A percentile compares a stretch with the other conserved stretches of the same genome.
These are phyloP conservation scores for Harpegnathos saltator DNA, from an alignment of 1,140 invertebrate genomes.

Conservation along the genomic window DNA sequence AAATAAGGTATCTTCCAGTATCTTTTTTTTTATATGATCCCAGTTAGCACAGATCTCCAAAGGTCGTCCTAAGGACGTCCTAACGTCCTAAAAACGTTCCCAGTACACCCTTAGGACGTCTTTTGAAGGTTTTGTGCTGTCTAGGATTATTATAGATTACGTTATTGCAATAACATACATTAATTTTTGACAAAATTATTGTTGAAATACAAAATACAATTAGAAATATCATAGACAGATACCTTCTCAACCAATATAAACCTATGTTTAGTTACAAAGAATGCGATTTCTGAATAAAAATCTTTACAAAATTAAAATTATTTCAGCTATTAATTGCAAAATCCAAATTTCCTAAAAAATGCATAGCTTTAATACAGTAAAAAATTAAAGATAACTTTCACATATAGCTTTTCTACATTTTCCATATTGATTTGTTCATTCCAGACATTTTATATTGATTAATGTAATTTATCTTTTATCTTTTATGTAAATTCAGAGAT, in stretches of 20 bases:
- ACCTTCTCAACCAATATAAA: slow-evolving; percentile 14
- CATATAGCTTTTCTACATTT: slow-evolving; percentile 26
- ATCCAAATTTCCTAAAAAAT: slow-evolving; percentile 6
- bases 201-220: slow-evolving; percentile 24
- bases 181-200: slow-evolving; percentile 14
- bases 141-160: too few relatives aligned
- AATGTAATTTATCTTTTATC: slow-evolving; percentile 6
- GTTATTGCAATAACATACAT: slow-evolving; percentile 46
- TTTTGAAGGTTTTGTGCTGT: too few relatives aligned
- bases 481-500: slow-evolving; percentile 14
- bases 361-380: slow-evolving; percentile 26
- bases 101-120: too few relatives aligned
- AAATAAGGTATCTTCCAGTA: slow-evolving; percentile 42
- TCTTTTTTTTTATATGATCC: slow-evolving; percentile 29
- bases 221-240: slow-evolving; percentile 32
- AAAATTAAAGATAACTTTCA: slow-evolving; percentile 48
- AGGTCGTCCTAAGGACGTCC: too few relatives aligned
- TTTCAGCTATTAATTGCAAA: slow-evolving; percentile 36
- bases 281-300: slow-evolving; percentile 19
- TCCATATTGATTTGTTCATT: slow-evolving; percentile 23
- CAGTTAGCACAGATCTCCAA: too few relatives aligned
- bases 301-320: slow-evolving; percentile 18
- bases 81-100: too few relatives aligned
- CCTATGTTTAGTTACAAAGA: not conserved
- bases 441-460: slow-evolving; percentile 56